Conservation (phyloP, 2,113 vertebrate genomes). For the Petroica traversi region DNA sequence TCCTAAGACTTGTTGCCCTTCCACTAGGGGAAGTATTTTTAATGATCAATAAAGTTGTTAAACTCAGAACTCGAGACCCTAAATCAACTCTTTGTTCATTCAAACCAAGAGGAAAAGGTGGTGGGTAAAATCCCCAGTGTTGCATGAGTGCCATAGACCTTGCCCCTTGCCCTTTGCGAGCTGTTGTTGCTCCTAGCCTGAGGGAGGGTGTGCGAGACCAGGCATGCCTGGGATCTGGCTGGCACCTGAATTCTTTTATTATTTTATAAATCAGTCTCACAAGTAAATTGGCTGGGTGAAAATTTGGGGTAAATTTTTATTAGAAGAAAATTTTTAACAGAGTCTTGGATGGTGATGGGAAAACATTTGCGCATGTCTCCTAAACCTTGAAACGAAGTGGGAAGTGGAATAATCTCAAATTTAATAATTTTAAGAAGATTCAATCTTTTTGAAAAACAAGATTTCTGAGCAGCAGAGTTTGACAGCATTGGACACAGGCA, state of each 20-base stretch:
- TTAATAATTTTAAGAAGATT: neutral
- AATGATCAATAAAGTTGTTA: neutral
- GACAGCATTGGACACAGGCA: neutral
- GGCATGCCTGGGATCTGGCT: neutral
- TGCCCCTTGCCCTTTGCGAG: rapidly evolving
- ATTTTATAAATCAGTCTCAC: neutral
- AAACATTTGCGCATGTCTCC: neutral
- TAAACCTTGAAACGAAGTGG: neutral
- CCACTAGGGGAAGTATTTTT: neutral
- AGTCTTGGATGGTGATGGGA: neutral
- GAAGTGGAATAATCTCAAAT: neutral
- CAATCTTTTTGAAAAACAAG: neutral
- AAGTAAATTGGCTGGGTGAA: neutral
- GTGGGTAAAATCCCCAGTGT: neutral
- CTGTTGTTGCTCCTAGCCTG: neutral
- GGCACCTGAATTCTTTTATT: rapidly evolving
- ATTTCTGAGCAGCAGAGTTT: neutral
- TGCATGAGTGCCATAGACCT: neutral
- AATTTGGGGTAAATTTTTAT: neutral
- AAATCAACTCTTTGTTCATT: rapidly evolving
- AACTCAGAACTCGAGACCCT: neutral
- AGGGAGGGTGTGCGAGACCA: neutral
- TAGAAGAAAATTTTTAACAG: neutral
- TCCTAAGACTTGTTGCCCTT: neutral
- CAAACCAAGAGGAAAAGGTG: neutral